Evolutionary conservation across 2,888 invertebrate species (phyloP).

Genomic region (Scaptomyza parva): DNA sequence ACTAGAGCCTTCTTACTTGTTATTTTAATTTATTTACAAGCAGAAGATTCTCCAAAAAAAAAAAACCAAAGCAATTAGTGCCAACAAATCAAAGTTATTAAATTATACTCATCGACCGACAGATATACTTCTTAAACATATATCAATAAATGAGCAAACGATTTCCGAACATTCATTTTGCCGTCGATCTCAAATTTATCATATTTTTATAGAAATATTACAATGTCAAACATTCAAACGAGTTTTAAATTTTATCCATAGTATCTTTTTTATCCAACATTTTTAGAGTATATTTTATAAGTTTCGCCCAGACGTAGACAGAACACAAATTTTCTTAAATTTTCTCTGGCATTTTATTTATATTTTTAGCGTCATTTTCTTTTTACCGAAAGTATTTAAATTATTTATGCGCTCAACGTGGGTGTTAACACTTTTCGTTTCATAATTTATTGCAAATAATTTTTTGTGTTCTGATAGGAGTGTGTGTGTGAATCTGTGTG

Average conservation of each 20-base stretch:
- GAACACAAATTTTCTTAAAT: constrained; percentile 28
- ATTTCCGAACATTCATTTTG: background rate
- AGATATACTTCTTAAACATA: background rate
- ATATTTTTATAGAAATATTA: background rate
- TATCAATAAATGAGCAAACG: background rate
- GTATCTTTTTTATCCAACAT: background rate
- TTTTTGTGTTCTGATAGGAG: constrained; percentile 29
- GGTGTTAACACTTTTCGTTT: constrained; percentile 73
- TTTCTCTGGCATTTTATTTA: constrained; percentile 52
- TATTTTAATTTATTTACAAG: background rate
- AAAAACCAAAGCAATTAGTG: background rate
- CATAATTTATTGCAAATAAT: constrained; percentile 74
- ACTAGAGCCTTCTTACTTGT: constrained; percentile 7
- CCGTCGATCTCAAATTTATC: background rate
- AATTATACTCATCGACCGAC: background rate
- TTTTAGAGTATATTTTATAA: constrained; percentile 37
- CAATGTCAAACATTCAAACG: background rate
- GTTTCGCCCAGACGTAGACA: constrained; percentile 27
- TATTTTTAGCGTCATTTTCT: constrained; percentile 61
- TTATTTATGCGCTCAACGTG: constrained; percentile 74
- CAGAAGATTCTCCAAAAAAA: background rate
- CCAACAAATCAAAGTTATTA: background rate
- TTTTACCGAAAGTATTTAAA: constrained; percentile 74
- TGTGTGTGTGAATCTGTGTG: constrained; percentile 5
- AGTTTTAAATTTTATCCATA: background rate